These are phyloP conservation scores for Habropoda laboriosa DNA, from an alignment of 1,140 invertebrate genomes.

Conservation along the genomic window DNA sequence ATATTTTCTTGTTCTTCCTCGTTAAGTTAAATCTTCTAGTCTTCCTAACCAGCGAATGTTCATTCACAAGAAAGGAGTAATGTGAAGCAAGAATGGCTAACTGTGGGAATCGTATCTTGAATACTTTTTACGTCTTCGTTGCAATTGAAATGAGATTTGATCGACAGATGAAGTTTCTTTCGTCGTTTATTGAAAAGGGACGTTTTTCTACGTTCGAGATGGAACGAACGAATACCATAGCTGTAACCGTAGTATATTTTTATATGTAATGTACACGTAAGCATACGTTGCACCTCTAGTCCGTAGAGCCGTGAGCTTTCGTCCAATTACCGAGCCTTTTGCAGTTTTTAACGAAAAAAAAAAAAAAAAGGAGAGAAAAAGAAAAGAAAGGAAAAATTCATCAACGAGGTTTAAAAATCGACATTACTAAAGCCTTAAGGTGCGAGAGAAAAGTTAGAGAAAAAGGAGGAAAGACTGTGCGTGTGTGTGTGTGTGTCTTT, in stretches of 20 bases:
- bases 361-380: no score
- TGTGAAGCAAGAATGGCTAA: background rate
- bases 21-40: background rate
- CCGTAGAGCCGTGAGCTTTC: slow-evolving; percentile 49
- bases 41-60: background rate
- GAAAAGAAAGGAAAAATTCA: background rate
- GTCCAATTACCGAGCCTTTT: slow-evolving; percentile 45
- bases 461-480: background rate
- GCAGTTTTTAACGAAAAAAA: slow-evolving; percentile 7
- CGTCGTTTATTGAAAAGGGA: background rate
- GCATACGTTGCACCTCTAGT: slow-evolving; percentile 55
- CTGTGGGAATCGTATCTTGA: background rate
- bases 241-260: slow-evolving; percentile 51
- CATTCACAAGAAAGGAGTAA: background rate
- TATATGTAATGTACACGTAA: slow-evolving; percentile 49
- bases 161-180: background rate
- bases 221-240: slow-evolving; percentile 22
- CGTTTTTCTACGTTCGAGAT: slow-evolving; percentile 48
- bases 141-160: background rate
- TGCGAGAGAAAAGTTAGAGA: background rate
- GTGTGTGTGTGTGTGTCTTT: background rate
- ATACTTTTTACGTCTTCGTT: background rate
- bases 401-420: background rate
- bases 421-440: background rate
- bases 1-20: no score